Evolutionary conservation across 2,888 invertebrate species (phyloP).

Genomic region (Drosophila mettleri): DNA sequence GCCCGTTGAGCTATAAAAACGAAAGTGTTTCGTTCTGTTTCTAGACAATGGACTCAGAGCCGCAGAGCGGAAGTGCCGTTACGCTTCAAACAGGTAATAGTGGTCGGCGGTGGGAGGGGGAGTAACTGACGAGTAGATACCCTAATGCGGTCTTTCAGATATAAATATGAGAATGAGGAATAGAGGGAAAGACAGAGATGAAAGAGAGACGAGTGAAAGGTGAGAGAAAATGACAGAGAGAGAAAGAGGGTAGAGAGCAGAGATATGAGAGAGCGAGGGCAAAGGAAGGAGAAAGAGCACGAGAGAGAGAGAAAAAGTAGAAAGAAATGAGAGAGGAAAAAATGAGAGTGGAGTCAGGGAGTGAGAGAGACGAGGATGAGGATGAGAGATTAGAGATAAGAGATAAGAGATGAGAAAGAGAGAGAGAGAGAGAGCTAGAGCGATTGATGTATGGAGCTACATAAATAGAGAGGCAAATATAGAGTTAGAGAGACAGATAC

Average conservation of each 20-base stretch:
- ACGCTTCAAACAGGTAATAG: slow-evolving; percentile 26
- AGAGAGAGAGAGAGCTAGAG: not conserved
- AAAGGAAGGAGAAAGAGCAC: not conserved
- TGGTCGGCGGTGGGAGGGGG: too few relatives aligned
- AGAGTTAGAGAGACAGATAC: not conserved
- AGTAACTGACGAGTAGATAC: not conserved
- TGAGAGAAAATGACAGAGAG: not conserved
- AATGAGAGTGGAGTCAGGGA: not conserved
- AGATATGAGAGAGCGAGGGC: not conserved
- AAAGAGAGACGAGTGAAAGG: not conserved
- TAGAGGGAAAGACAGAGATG: too few relatives aligned
- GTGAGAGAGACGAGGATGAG: not conserved
- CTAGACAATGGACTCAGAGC: slow-evolving; percentile 45
- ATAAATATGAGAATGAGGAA: too few relatives aligned
- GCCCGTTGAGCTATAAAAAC: slow-evolving; percentile 31
- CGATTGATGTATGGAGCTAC: too few relatives aligned
- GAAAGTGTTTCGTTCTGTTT: slow-evolving; percentile 68
- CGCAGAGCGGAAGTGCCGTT: slow-evolving; percentile 41
- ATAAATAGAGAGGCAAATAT: not conserved
- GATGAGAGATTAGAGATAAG: not conserved
- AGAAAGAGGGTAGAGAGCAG: too few relatives aligned
- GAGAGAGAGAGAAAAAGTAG: too few relatives aligned
- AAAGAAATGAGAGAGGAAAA: not conserved
- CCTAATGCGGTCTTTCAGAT: too few relatives aligned
- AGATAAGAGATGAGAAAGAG: not conserved